A percentile compares a stretch with the other conserved stretches of the same genome.
Evolutionary conservation across 2,113 vertebrate genomes (phyloP).

Genomic region (Lucifuga dentata): DNA sequence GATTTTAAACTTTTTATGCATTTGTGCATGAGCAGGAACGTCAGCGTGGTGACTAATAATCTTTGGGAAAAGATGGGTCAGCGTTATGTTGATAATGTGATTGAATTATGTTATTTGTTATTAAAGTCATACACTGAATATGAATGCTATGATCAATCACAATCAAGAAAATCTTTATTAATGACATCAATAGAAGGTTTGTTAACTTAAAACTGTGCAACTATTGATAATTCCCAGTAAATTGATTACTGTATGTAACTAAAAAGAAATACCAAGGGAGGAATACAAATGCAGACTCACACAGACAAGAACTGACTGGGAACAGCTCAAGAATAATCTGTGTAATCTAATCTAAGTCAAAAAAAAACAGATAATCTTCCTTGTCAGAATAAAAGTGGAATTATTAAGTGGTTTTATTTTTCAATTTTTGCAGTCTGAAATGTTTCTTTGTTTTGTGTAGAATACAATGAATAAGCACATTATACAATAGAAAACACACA

Average conservation of each 20-base stretch:
- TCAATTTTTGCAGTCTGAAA: too few relatives aligned
- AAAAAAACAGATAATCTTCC: background rate
- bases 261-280: conserved; percentile 17
- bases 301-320: conserved; percentile 22
- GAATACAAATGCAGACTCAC: conserved; percentile 32
- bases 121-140: conserved; percentile 8
- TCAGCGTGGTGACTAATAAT: too few relatives aligned
- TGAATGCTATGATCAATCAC: conserved; percentile 4
- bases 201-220: conserved; percentile 39
- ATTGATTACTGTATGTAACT: conserved; percentile 16
- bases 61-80: too few relatives aligned
- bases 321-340: conserved; percentile 30
- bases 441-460: too few relatives aligned
- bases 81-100: background rate
- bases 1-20: too few relatives aligned
- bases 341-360: too few relatives aligned
- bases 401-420: too few relatives aligned
- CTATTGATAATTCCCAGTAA: conserved; percentile 3
- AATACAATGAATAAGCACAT: conserved; percentile 15
- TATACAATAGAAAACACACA: background rate
- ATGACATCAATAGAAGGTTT: conserved; percentile 36
- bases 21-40: too few relatives aligned
- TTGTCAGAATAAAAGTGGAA: too few relatives aligned
- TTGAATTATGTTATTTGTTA: background rate
- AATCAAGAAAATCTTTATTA: conserved; percentile 33